A percentile compares a stretch with the other conserved stretches of the same genome.
phyloP scores from a whole-genome alignment of 1,140 invertebrate species.

The Bombus consobrinus region DNA sequence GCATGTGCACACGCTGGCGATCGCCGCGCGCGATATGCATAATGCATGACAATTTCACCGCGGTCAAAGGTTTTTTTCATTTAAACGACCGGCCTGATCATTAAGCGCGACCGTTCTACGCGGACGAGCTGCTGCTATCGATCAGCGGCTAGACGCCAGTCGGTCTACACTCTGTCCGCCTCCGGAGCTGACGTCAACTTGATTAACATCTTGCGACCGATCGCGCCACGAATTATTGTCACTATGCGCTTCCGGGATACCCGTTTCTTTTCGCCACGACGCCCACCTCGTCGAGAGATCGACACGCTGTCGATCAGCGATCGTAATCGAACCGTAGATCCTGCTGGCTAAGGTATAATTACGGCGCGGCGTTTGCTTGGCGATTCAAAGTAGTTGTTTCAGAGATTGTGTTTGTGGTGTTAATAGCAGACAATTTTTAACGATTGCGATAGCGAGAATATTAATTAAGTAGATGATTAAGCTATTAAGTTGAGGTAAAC shows the following conservation, averaged over 20 bases:
- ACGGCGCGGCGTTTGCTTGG: background rate
- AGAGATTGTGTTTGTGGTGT: too few species aligned
- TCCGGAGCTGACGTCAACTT: conserved; percentile 35
- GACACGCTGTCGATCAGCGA: conserved; percentile 13
- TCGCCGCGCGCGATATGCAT: conserved; percentile 41
- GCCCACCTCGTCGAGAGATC: background rate
- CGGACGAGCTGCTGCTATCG: conserved; percentile 19
- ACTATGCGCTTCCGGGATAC: conserved; percentile 39
- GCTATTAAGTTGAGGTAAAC: too few species aligned
- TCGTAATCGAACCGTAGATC: background rate
- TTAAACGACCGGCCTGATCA: conserved; percentile 45
- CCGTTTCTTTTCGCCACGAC: conserved; percentile 4
- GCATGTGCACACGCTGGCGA: background rate
- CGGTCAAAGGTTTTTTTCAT: conserved; percentile 45
- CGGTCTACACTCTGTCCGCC: conserved; percentile 24
- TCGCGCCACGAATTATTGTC: conserved; percentile 52
- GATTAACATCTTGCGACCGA: conserved; percentile 50
- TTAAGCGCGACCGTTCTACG: conserved; percentile 35
- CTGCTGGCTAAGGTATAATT: background rate
- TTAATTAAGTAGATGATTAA: background rate
- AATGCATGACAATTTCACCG: conserved; percentile 61
- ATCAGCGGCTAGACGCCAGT: conserved; percentile 32
- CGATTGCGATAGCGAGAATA: background rate
- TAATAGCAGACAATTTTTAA: background rate
- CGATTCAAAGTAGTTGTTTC: too few species aligned